Evolutionary conservation across 2,797 vertebrate species (phyloP).

Genomic region (Crotalus adamanteus): DNA sequence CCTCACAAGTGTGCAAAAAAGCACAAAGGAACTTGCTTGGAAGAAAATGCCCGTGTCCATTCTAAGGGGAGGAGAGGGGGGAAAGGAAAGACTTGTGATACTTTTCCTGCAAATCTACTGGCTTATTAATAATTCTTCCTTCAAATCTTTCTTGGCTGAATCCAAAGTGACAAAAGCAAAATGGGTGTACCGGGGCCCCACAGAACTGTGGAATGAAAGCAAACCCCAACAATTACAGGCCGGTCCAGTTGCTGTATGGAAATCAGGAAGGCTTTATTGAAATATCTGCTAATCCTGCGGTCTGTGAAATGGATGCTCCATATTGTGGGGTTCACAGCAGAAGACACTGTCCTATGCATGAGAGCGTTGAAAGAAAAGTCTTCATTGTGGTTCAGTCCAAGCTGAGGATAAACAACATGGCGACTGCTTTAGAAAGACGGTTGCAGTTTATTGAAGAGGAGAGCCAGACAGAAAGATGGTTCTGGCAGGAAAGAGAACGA

Average conservation of each 20-base stretch:
- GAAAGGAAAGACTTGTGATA: constrained; percentile 16
- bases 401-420: no score
- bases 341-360: no score
- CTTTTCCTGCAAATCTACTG: constrained; percentile 39
- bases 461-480: no score
- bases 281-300: no score
- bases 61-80: neutral
- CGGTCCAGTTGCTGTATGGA: no score
- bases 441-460: no score
- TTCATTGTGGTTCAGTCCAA: no score
- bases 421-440: no score
- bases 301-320: no score
- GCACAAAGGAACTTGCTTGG: constrained; percentile 12
- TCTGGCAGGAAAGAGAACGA: no score
- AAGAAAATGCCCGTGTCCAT: neutral
- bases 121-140: constrained; percentile 46
- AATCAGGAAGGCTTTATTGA: neutral
- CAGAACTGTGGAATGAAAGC: neutral
- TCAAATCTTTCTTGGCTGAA: constrained; percentile 14
- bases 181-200: neutral
- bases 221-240: neutral
- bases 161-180: neutral
- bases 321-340: no score
- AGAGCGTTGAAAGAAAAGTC: no score
- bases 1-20: neutral